Conservation (phyloP, 2,888 invertebrate genomes). For the Eristalis pertinax region DNA sequence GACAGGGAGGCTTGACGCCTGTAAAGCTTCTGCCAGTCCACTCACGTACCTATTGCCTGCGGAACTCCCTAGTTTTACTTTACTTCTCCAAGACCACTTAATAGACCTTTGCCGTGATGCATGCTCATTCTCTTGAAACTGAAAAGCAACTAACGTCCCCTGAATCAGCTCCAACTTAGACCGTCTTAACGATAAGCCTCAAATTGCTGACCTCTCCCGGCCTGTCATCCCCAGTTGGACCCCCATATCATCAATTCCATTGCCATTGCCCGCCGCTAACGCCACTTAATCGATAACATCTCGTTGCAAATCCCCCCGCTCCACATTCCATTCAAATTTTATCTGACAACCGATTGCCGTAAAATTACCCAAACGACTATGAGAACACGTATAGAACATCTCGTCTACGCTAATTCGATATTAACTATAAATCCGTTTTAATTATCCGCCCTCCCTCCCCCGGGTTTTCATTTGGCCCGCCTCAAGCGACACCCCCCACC, state of each 20-base stretch:
- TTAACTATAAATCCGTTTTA: slow-evolving; percentile 66
- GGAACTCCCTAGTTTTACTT: too few species aligned
- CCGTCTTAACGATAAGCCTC: too few species aligned
- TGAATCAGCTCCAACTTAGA: too few species aligned
- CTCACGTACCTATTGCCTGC: too few species aligned
- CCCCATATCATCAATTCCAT: background rate
- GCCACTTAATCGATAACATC: background rate
- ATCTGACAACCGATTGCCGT: slow-evolving; percentile 53
- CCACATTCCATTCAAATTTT: slow-evolving; percentile 11
- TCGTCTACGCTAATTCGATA: slow-evolving; percentile 21
- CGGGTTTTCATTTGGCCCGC: background rate
- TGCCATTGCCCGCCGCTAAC: background rate
- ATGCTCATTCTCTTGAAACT: too few species aligned
- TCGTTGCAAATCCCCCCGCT: background rate
- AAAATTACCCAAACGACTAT: slow-evolving; percentile 50
- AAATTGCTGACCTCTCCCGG: too few species aligned
- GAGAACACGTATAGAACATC: slow-evolving; percentile 30
- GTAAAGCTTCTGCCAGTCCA: too few species aligned
- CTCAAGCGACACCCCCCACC: background rate
- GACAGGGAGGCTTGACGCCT: too few species aligned
- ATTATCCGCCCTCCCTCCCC: slow-evolving; percentile 28
- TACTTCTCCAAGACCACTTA: too few species aligned
- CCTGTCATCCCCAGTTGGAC: too few species aligned
- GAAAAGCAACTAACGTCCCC: too few species aligned
- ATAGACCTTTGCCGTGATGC: too few species aligned